Conservation (phyloP, 1,140 invertebrate genomes). For the Gonatopus flavifemur region DNA sequence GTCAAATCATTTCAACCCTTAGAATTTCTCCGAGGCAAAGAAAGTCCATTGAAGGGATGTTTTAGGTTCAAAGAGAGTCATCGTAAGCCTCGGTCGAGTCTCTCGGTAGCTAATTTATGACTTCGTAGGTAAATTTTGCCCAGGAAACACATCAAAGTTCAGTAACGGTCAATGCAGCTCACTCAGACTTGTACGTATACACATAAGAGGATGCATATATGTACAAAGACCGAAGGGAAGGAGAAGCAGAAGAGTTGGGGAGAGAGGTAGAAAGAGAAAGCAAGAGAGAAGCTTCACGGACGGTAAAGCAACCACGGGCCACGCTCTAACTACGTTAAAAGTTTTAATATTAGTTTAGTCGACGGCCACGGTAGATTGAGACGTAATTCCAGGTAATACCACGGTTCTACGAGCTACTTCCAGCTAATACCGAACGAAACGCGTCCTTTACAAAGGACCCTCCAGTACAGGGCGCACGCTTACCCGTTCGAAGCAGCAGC, state of each 20-base stretch:
- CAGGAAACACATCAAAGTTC: constrained; percentile 57
- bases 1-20: too few relatives aligned
- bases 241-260: constrained; percentile 15
- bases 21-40: too few relatives aligned
- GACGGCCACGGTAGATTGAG: constrained; percentile 60
- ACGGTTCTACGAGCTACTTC: constrained; percentile 56
- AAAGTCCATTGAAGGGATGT: too few relatives aligned
- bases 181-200: constrained; percentile 16
- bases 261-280: constrained; percentile 11
- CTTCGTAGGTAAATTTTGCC: constrained; percentile 51
- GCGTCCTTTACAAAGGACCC: constrained; percentile 55
- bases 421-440: constrained; percentile 56
- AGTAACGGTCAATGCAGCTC: constrained; percentile 53
- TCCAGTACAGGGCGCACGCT: too few relatives aligned
- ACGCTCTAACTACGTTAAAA: constrained; percentile 59
- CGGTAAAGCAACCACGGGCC: constrained; percentile 55
- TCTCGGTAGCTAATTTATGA: constrained; percentile 55
- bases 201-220: background rate
- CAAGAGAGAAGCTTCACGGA: constrained; percentile 44
- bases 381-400: constrained; percentile 61
- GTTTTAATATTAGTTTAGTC: constrained; percentile 62
- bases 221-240: constrained; percentile 3
- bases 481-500: background rate
- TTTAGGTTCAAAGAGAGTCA: constrained; percentile 26
- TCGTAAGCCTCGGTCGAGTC: background rate